These are phyloP conservation scores for Microtus oregoni DNA, from an alignment of 2,113 vertebrate species.

Conservation along the genomic window DNA sequence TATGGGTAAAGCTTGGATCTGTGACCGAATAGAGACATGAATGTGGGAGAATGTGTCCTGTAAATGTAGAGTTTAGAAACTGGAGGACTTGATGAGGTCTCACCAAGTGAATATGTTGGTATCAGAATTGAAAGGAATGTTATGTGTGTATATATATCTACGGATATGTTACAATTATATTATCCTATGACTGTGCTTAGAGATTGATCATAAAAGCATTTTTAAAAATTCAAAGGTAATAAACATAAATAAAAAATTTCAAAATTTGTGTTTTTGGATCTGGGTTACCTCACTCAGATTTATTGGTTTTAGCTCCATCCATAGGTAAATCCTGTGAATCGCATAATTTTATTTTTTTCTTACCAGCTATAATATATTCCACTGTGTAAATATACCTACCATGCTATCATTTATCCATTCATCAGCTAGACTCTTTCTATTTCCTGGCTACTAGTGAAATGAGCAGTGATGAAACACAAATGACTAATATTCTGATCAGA, in stretches of 20 bases:
- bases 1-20: not conserved
- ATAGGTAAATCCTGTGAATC: too few species aligned
- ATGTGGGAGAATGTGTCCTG: not conserved
- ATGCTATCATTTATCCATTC: not conserved
- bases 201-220: not conserved
- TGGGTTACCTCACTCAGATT: not conserved
- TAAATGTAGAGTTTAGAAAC: not conserved
- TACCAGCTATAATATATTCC: not conserved
- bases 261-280: not conserved
- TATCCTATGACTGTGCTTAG: not conserved
- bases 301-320: not conserved
- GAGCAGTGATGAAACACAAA: not conserved
- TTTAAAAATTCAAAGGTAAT: not conserved
- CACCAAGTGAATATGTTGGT: not conserved
- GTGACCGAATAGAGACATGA: not conserved
- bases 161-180: not conserved
- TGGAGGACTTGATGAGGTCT: not conserved
- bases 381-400: not conserved
- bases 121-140: not conserved
- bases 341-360: not conserved
- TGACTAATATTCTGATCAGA: not conserved
- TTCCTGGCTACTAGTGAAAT: not conserved
- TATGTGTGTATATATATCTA: not conserved
- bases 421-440: not conserved
- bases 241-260: not conserved